These are phyloP conservation scores for Pogonognathellus flavescens DNA, from an alignment of 1,140 invertebrate genomes.

Conservation along the genomic window DNA sequence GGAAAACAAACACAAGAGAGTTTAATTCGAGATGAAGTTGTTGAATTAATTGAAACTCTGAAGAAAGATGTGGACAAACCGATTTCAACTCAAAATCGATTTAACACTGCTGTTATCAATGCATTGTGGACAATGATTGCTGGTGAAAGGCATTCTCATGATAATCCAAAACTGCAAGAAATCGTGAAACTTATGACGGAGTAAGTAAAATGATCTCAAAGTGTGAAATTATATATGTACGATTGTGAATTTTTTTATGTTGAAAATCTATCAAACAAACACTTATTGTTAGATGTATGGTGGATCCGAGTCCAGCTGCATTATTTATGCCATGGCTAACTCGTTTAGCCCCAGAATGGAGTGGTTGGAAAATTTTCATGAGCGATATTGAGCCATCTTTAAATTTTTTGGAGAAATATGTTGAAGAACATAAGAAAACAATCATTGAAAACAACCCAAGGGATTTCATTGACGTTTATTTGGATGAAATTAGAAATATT, in stretches of 20 bases:
- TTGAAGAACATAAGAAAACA: constrained; percentile 50
- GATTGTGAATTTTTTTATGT: too few species aligned
- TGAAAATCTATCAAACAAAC: too few species aligned
- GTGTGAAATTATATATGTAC: not conserved
- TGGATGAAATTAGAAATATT: constrained; percentile 38
- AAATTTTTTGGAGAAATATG: constrained; percentile 2
- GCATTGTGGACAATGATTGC: constrained; percentile 50
- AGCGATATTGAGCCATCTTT: not conserved
- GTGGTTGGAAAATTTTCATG: constrained; percentile 12
- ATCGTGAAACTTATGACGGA: constrained; percentile 15
- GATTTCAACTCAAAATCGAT: constrained; percentile 14
- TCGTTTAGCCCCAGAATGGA: not conserved
- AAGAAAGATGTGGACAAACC: constrained; percentile 37
- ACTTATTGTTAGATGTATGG: not conserved
- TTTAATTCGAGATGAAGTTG: constrained; percentile 32
- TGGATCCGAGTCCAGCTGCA: constrained; percentile 15
- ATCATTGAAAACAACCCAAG: constrained; percentile 37
- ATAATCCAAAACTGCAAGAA: constrained; percentile 48
- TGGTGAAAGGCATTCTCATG: constrained; percentile 15
- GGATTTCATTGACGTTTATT: constrained; percentile 53
- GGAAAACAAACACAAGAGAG: constrained; percentile 35
- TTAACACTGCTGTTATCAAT: constrained; percentile 45
- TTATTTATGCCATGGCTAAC: constrained; percentile 47
- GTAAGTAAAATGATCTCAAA: not conserved
- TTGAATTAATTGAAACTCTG: constrained; percentile 24